Percentiles rank a stretch among this genome's conserved stretches.
phyloP scores from a whole-genome alignment of 1,140 invertebrate species.

The Drosophila navojoa region DNA sequence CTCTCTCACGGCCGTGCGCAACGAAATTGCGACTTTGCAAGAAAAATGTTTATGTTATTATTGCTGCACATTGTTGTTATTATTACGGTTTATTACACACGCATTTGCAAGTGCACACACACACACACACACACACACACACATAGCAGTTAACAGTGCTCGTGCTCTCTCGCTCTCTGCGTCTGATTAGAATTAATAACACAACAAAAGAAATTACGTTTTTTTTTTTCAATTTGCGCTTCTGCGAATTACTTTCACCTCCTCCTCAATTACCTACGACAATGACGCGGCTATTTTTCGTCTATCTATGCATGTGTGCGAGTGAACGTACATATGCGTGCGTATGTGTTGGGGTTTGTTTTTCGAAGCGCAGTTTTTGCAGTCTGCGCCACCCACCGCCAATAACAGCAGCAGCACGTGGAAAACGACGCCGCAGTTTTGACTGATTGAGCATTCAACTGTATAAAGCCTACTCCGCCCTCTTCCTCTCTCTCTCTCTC shows the following conservation, averaged over 20 bases:
- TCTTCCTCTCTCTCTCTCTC: neutral
- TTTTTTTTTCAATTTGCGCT: conserved; percentile 4
- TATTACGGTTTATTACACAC: conserved; percentile 25
- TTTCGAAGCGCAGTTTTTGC: conserved; percentile 37
- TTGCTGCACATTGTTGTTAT: conserved; percentile 20
- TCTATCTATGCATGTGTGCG: neutral
- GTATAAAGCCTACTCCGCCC: neutral
- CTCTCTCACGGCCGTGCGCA: neutral
- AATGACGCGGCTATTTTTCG: conserved; percentile 35
- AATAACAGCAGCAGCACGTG: conserved; percentile 24
- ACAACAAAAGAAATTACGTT: conserved; percentile 49
- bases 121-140: conserved; percentile 12
- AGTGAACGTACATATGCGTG: neutral
- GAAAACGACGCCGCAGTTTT: conserved; percentile 5
- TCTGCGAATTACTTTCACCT: conserved; percentile 35
- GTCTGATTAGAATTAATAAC: conserved; percentile 44
- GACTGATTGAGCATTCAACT: conserved; percentile 19
- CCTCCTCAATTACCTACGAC: conserved; percentile 16
- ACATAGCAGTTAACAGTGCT: neutral
- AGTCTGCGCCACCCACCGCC: conserved; percentile 28
- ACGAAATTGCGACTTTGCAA: conserved; percentile 38
- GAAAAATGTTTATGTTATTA: conserved; percentile 30
- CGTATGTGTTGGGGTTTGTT: neutral
- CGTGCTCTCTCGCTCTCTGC: neutral
- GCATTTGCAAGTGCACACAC: neutral